phyloP scores from a whole-genome alignment of 2,888 invertebrate species.

The Caenorhabditis drosophilae region DNA sequence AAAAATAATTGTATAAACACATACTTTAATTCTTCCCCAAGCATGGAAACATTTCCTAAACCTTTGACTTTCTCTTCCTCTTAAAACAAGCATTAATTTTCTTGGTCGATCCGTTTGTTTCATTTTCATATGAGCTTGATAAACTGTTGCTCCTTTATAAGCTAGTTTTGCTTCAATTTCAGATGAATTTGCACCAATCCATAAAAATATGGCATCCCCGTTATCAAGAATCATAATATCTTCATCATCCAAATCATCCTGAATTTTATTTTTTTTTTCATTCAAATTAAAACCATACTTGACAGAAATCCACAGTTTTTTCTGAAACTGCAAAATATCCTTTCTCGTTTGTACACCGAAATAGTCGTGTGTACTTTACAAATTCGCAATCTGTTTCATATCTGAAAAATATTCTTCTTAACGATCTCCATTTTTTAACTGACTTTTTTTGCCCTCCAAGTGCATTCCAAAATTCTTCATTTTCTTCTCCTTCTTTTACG shows the following conservation, averaged over 20 bases:
- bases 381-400: slow-evolving; percentile 79
- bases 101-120: slow-evolving; percentile 89
- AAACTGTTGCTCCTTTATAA: slow-evolving; percentile 97
- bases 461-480: slow-evolving; percentile 61
- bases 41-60: slow-evolving; percentile 99
- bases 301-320: slow-evolving; percentile 96
- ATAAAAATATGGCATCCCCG: slow-evolving; percentile 94
- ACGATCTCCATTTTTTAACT: too few relatives aligned
- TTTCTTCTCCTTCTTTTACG: slow-evolving; percentile 63
- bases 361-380: slow-evolving; percentile 89
- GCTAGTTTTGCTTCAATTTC: slow-evolving; percentile 99
- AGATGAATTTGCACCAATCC: slow-evolving; percentile 94
- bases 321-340: slow-evolving; percentile 98
- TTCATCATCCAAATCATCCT: slow-evolving; percentile 98
- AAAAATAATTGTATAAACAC: too few relatives aligned
- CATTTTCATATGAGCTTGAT: slow-evolving; percentile 93
- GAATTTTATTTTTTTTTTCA: slow-evolving; percentile 30
- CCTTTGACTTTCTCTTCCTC: slow-evolving; percentile 88
- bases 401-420: slow-evolving; percentile 6
- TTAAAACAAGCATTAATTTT: slow-evolving; percentile 90
- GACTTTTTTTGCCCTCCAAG: slow-evolving; percentile 60
- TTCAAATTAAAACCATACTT: slow-evolving; percentile 74
- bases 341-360: slow-evolving; percentile 98
- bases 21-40: slow-evolving; percentile 87
- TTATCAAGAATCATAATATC: slow-evolving; percentile 99